A percentile compares a stretch with the other conserved stretches of the same genome.
Evolutionary conservation across 1,140 invertebrate genomes (phyloP).

Genomic region (Bombyx mandarina): DNA sequence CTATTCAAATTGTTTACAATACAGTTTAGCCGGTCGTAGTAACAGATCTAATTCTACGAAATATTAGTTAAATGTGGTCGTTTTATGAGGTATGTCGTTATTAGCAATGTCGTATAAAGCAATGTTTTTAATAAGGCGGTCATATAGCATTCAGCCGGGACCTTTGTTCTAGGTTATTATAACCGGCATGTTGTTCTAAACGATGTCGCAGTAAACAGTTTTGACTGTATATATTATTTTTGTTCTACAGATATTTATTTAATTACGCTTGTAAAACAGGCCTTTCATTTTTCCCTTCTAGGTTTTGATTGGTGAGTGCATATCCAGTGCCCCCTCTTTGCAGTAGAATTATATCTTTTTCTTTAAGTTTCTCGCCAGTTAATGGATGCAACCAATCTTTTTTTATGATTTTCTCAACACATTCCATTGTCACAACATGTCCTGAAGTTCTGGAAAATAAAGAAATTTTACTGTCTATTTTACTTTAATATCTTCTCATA

Average conservation of each 20-base stretch:
- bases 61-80: too few relatives aligned
- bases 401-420: slow-evolving; percentile 95
- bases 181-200: too few relatives aligned
- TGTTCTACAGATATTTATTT: neutral
- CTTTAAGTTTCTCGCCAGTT: slow-evolving; percentile 87
- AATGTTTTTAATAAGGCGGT: too few relatives aligned
- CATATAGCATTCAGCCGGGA: neutral
- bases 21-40: too few relatives aligned
- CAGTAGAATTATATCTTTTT: slow-evolving; percentile 93
- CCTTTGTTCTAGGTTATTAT: too few relatives aligned
- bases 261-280: slow-evolving; percentile 87
- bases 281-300: slow-evolving; percentile 87
- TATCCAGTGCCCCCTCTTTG: slow-evolving; percentile 97
- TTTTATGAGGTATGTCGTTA: too few relatives aligned
- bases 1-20: too few relatives aligned
- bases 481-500: too few relatives aligned
- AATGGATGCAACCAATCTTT: slow-evolving; percentile 98
- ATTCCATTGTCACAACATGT: slow-evolving; percentile 97
- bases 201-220: too few relatives aligned
- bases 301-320: slow-evolving; percentile 85
- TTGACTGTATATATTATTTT: neutral
- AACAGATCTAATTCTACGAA: too few relatives aligned
- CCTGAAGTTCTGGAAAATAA: slow-evolving; percentile 72
- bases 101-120: too few relatives aligned
- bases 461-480: neutral